Base-by-base conservation (phyloP, 1,140 invertebrate species). In the Ceratina australensis region DNA sequence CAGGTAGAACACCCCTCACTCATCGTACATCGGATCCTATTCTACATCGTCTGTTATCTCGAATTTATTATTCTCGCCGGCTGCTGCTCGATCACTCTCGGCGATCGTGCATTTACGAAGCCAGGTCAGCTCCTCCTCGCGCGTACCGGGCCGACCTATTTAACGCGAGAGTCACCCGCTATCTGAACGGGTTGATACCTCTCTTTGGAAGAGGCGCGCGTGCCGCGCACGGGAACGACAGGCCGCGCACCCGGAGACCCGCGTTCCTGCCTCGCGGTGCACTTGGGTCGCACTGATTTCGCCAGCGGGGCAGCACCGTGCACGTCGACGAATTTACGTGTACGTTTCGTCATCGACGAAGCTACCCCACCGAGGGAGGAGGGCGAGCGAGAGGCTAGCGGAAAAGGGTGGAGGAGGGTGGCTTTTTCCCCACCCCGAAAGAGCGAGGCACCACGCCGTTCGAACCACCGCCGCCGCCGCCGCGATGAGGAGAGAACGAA, bases 331-430 rank as follows among this genome's bases (percentile, higher is more conserved):
- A 84, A 85, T 81, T 77, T 81, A 85, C 82, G 82, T 78, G 82
- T 74, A 74, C 79, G 74, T 80, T 80, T 84, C 83, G 83, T 85
- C 83, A 85, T 81, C 83, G 83, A 84, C 82, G 75, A 81, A 22
- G 54, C 68, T 28, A 64, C 20, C 26, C 24, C n/a, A 26, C 18
- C 60, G 16, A 42, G 28, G n/a, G 28, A 18, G 26, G 24, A 18
- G 26, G 24, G 20, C 2, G 20, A 24, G 16, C 10, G 24, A 52
- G 65, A 26, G 3, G 15, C 7, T 5, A 16, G 18, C 3, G 8
- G 56, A 24, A 24, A 20, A 47, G 42, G 47, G 61, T 22, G 22
- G 50, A 22, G n/a, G n/a, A 63, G 80, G 67, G 56, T 64, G 33
- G 69, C 54, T n/a, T 68, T 68, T 57, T 69, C 72, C 74, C 79